Evolutionary conservation across 2,113 vertebrate species (phyloP).

Genomic region (Pseudorectes ferrugineus): DNA sequence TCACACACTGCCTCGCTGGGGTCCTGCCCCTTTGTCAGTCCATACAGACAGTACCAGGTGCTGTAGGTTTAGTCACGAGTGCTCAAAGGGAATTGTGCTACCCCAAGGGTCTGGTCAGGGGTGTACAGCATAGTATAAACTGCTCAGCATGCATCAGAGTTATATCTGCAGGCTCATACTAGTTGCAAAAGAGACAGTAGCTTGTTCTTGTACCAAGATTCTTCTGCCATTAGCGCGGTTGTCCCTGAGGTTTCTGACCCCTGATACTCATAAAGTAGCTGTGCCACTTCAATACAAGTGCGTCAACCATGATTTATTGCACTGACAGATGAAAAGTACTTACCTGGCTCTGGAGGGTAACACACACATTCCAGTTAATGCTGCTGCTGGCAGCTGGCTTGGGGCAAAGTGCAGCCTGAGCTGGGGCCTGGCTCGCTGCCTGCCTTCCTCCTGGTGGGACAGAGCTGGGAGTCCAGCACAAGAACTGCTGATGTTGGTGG

Average conservation of each 20-base stretch:
- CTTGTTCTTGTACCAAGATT: constrained; percentile 3
- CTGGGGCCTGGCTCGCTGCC: neutral
- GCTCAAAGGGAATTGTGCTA: neutral
- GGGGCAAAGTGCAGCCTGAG: neutral
- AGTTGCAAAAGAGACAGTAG: neutral
- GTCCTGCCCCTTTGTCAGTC: neutral
- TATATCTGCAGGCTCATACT: neutral
- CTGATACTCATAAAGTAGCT: neutral
- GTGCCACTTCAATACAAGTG: neutral
- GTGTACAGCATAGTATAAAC: neutral
- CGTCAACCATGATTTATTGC: neutral
- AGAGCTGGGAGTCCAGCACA: neutral
- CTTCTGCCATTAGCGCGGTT: neutral
- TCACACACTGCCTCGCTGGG: neutral
- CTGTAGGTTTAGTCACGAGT: neutral
- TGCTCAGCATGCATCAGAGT: neutral
- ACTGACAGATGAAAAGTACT: neutral
- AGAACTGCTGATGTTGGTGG: neutral
- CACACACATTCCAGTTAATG: neutral
- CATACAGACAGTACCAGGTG: neutral
- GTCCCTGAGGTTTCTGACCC: neutral
- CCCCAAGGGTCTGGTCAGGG: neutral
- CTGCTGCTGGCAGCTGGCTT: neutral
- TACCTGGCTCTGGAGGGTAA: neutral
- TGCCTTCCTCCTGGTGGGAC: neutral